Conservation (phyloP, 2,113 vertebrate genomes). For the Rhinichthys klamathensis region DNA sequence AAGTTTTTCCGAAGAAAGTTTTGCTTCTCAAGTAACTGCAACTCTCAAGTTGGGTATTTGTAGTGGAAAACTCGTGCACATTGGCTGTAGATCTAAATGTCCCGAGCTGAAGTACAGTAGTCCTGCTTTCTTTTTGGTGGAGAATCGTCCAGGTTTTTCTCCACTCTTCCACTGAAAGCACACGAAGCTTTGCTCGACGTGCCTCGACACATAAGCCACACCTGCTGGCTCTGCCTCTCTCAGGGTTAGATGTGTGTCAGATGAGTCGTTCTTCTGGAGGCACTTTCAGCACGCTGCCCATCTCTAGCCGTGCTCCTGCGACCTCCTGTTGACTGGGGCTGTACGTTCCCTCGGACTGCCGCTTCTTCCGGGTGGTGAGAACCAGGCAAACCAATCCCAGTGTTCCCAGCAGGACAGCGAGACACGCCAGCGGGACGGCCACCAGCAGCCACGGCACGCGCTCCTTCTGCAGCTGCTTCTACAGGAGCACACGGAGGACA, state of each 20-base stretch:
- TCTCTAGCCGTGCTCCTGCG: constrained; percentile 93
- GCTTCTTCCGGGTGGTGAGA: constrained; percentile 90
- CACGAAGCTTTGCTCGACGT: not conserved
- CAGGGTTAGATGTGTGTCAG: not conserved
- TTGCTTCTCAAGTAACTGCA: not conserved
- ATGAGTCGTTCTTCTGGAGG: constrained; percentile 95
- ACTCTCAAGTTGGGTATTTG: not conserved
- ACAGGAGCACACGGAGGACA: constrained; percentile 63
- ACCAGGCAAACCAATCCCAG: constrained; percentile 86
- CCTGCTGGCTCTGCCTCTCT: not conserved
- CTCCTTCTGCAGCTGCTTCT: constrained; percentile 78
- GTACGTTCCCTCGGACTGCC: constrained; percentile 96
- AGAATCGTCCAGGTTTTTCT: not conserved
- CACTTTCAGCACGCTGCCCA: constrained; percentile 97
- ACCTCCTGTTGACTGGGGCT: constrained; percentile 97
- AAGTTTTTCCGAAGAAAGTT: not conserved
- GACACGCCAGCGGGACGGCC: constrained; percentile 87
- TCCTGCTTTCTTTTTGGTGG: not conserved
- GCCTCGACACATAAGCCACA: not conserved
- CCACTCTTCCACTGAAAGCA: not conserved
- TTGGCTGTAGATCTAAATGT: not conserved
- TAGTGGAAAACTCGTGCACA: not conserved
- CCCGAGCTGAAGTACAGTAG: not conserved
- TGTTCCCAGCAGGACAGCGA: constrained; percentile 84
- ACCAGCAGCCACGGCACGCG: constrained; percentile 86